phyloP scores from a whole-genome alignment of 2,797 vertebrate species.

The Pseudochromis fuscus region DNA sequence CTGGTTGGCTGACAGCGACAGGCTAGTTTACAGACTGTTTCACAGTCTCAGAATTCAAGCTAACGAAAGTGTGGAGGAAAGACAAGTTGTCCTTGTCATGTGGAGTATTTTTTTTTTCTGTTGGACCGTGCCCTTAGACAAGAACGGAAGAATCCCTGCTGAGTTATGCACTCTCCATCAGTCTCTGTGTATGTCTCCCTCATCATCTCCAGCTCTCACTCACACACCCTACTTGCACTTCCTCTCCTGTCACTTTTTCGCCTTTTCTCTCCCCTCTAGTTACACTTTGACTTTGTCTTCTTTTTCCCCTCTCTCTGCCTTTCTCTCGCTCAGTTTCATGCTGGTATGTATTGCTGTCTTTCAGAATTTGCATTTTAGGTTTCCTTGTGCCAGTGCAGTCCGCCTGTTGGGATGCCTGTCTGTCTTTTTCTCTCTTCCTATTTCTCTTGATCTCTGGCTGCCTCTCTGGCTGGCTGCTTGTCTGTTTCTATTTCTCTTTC shows the following conservation, averaged over 20 bases:
- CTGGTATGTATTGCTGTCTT: slow-evolving; percentile 51
- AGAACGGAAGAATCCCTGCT: slow-evolving; percentile 59
- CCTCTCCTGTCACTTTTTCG: slow-evolving; percentile 54
- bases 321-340: slow-evolving; percentile 27
- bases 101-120: slow-evolving; percentile 46
- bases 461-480: slow-evolving; percentile 45
- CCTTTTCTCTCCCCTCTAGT: slow-evolving; percentile 51
- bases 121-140: slow-evolving; percentile 58
- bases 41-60: slow-evolving; percentile 29
- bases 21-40: slow-evolving; percentile 49
- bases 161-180: slow-evolving; percentile 60
- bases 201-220: slow-evolving; percentile 50
- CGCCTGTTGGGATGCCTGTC: slow-evolving; percentile 60
- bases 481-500: slow-evolving; percentile 58
- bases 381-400: slow-evolving; percentile 43
- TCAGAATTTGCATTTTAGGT: slow-evolving; percentile 59
- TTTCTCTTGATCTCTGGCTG: slow-evolving; percentile 55
- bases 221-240: slow-evolving; percentile 22
- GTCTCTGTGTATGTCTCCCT: slow-evolving; percentile 44
- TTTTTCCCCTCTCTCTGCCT: slow-evolving; percentile 28
- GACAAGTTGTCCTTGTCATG: slow-evolving; percentile 72
- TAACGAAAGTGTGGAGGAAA: slow-evolving; percentile 51
- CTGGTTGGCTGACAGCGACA: slow-evolving; percentile 48
- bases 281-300: slow-evolving; percentile 57
- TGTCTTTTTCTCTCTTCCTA: slow-evolving; percentile 49